Base-by-base conservation (phyloP, 2,797 vertebrate genomes). In the Australoheros facetus region DNA sequence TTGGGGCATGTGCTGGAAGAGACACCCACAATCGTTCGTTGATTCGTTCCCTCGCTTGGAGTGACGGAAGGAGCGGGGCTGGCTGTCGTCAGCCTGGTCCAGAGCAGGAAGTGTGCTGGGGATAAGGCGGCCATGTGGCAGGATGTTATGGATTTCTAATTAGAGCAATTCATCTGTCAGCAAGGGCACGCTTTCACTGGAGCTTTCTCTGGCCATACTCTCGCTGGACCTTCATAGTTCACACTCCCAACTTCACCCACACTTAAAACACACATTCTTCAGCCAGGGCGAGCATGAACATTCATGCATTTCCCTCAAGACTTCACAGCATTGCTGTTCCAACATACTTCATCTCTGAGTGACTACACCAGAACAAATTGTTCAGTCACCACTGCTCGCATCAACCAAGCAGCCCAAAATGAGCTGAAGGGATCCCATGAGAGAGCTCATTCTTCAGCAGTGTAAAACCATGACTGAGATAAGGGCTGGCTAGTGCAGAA, bases 141-240 rank as follows among this genome's bases (percentile, higher is more conserved):
- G 98, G 98, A 99, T 99, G 98, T 99, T 99, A 99, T 99, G 98
- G 97, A 97, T 97, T 98, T 99, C 98, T 98, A 99, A 99, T 99
- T 99, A 99, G 98, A 97, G 97, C 97, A 97, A 98, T 99, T 98
- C 98, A 99, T 99, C 98, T 99, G 98, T 99, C 98, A 99, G 97
- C 97, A 94, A 96, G 91, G 95, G 96, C 95, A 94, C 96, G 96
- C 97, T 98, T 98, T 97, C 97, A 97, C 97, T 98, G 95, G 95
- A 96, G 93, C 92, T 94, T 94, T 95, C 92, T 84, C 93, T 91
- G 77, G 88, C 87, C 81, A 79, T 58, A 76, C 79, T 85, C 82
- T 85, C 66, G 5, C 85, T 34, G 79, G 84, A 88, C 86, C 84
- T 76, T 26, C 80, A 87, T 82, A 88, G 80, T 92, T 93, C 88